phyloP scores from a whole-genome alignment of 2,113 vertebrate species.

The Indicator maculatus region DNA sequence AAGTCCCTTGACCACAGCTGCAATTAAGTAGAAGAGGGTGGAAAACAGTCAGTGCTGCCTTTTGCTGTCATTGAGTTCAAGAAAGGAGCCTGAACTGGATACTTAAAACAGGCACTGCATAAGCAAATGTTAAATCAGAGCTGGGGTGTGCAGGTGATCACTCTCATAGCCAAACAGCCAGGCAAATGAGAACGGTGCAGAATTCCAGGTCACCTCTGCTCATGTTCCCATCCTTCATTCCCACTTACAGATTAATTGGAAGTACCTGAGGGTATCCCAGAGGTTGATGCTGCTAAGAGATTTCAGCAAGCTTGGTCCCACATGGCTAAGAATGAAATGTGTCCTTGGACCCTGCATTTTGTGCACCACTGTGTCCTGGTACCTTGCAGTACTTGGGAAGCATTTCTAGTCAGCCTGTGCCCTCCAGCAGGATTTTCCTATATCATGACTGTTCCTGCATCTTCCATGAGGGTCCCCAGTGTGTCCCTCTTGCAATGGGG shows the following conservation, averaged over 20 bases:
- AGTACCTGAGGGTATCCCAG: neutral
- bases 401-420: neutral
- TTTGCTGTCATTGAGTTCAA: neutral
- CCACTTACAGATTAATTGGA: neutral
- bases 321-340: neutral
- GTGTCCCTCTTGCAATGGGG: no score
- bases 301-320: neutral
- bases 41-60: neutral
- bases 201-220: neutral
- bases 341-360: neutral
- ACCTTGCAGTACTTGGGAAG: neutral
- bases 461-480: neutral
- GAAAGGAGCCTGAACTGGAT: neutral
- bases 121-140: conserved; percentile 1
- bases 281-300: neutral
- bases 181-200: neutral
- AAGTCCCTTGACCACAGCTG: conserved; percentile 79
- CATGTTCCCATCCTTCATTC: neutral
- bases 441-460: neutral
- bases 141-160: neutral
- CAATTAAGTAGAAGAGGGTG: conserved; percentile 64
- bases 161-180: neutral
- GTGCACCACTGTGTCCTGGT: neutral
- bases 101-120: neutral
- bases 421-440: neutral